Base-by-base conservation (phyloP, 1,140 invertebrate genomes). In the Listronotus bonariensis region DNA sequence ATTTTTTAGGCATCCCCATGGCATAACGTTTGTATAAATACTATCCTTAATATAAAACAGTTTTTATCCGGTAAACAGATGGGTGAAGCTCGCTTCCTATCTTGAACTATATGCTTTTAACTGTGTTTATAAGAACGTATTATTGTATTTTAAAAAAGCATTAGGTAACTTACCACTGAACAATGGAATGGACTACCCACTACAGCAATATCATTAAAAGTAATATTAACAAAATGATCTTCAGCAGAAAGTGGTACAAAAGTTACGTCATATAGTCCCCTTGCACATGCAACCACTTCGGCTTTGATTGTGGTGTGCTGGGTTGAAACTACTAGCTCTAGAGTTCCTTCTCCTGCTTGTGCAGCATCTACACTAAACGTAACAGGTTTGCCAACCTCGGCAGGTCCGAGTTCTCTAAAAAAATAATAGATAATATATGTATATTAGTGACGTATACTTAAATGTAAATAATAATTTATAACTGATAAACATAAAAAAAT, bases 311-410 rank as follows among this genome's bases (percentile, higher is more conserved):
- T 93, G 59, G 91, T 91, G 46, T 92, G 91, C 40, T 91, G 88
- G 0, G 93, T 96, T 36, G 92, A 96, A 0, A 98, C 94, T 0
- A 97, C 94, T 3, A 98, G 82, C 76, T 98, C 96, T 0, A 98
- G 82, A 1, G 96, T 97, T 10, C 96, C 96, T 79, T 97, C 95
- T 0, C 96, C 96, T 20, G 96, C 96, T 73, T 95, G 90, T 0
- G 93, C 94, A 0, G 96, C 95, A 82, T 99, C 95, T 38, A 98
- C 96, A 70, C 89, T 92, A 76, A 96, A 95, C 0, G 92, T 95
- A 0, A 92, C 89, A 3, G 92, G 90, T 72, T 92, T 90, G 0
- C 92, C 91, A 3, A 95, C 83, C 72, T 86, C 85, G n/a, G 85
- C 84, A 0, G 85, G 84, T 0, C 77, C 80, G 2, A 82, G 80